Evolutionary conservation across 2,888 invertebrate species (phyloP), one percentile per base, ranked within the genome.

Genomic region (Drosophila bunnanda): DNA sequence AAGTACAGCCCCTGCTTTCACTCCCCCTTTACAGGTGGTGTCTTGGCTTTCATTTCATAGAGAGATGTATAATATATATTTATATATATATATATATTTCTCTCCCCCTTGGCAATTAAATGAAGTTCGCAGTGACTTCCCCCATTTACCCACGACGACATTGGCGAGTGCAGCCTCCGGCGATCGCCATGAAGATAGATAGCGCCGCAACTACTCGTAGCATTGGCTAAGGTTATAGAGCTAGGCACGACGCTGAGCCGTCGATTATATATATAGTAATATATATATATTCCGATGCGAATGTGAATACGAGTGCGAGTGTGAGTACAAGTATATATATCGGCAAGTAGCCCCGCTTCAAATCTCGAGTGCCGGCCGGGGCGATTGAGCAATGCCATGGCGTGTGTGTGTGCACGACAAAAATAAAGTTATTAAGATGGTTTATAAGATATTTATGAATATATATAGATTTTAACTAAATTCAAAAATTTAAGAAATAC

Each of bases 201-300:
- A 78, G 66, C 70, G 56, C 68, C 65, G 64, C 68, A 71, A 87
- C 76, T 57, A 32, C 20, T 50, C 50, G 50, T 50, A 75, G 58
- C 78, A 82, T 88, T 85, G 83, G 76, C 77, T 88, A 88, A 83
- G 88, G 82, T 83, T 83, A 88, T 65, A 64, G 15, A 39, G 55
- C 65, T 73, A 44, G 71, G 56, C 65, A 55, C 65, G 50, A 64
- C 36, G 38, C 32, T 20, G 43, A 2, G 3, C 13, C 12, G 30
- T 52, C 52, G 34, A 52, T 34, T 52, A 22, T 52, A 22, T 50
- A 32, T 50, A 50, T 50, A 50, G n/a, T 50, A 10, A 50, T 50
- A 32, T 48, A 48, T n/a, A n/a, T 50, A 50, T 50, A 36, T 53
- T 54, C 25, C 44, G 15, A 58, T 52, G 36, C 41, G 34, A 64